Evolutionary conservation across 92 coral and sea anemone genomes (phyloP).

Genomic region (Porites lobata): DNA sequence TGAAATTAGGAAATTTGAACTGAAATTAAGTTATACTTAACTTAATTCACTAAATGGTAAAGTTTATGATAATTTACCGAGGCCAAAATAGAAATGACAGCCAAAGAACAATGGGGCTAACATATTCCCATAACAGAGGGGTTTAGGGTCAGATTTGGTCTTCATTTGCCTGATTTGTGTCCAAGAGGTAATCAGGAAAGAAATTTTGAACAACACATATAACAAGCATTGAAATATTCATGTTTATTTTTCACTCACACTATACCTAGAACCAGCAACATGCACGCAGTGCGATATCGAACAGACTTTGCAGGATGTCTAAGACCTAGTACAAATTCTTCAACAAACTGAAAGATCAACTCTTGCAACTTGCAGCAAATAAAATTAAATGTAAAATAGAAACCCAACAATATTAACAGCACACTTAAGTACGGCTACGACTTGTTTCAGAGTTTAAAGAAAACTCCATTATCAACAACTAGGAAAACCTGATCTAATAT

Average conservation of each 20-base stretch:
- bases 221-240: too few species aligned
- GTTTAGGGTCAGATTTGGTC: too few species aligned
- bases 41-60: background rate
- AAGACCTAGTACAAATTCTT: conserved; percentile 31
- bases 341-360: conserved; percentile 9
- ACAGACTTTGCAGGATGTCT: conserved; percentile 20
- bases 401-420: conserved; percentile 10
- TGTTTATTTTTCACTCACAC: too few species aligned
- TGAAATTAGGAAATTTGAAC: too few species aligned
- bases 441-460: background rate
- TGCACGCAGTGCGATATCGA: conserved; percentile 29
- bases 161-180: too few species aligned
- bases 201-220: too few species aligned
- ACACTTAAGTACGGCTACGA: background rate
- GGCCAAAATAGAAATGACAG: conserved; percentile 6
- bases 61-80: background rate
- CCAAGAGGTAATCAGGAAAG: too few species aligned
- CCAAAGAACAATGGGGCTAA: background rate
- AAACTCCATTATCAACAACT: conserved; percentile 22
- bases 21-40: background rate
- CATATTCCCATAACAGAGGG: background rate
- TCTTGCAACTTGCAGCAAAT: conserved; percentile 23
- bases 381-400: conserved; percentile 16
- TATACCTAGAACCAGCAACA: conserved; percentile 21
- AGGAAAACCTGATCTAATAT: conserved; percentile 19